Base-by-base conservation (phyloP, 2,113 vertebrate species). In the Ammospiza caudacuta region DNA sequence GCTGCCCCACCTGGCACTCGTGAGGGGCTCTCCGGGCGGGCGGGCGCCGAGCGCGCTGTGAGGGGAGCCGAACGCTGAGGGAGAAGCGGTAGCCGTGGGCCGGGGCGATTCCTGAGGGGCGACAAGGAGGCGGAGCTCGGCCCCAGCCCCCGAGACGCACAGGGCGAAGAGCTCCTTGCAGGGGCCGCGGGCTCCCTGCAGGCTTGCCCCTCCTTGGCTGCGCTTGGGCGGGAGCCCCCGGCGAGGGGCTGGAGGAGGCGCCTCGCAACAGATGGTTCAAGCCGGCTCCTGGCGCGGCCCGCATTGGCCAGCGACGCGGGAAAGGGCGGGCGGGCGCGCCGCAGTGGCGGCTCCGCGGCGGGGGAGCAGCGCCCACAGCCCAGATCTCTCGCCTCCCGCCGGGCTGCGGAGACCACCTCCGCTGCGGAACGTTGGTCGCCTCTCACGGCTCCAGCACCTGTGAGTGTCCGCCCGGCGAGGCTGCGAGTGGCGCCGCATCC, bases 201-300 rank as follows among this genome's bases (percentile, higher is more conserved):
- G 22, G 18, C 15, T 75, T 24, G 20, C 4, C 23, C 29, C 37
- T 55, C 27, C 49, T 64, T 62, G 12, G 37, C 61, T 22, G 83
- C 25, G 44, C 43, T 44, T 7, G 73, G 80, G 88, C 39, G 74
- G 87, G 69, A 77, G 78, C 51, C 78, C 89, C 39, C 29, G 62
- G 69, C 75, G 0, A 33, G 35, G 74, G 77, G 79, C 54, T 3
- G 80, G 73, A 94, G 92, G 97, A 97, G 97, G 97, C 84, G 96
- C 96, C 94, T 98, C 92, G 97, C 97, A 98, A 97, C 98, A 98
- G 98, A 98, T 98, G 98, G 97, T 95, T 96, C 49, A 44, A 57
- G 94, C 90, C 94, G 95, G 69, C 78, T 83, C 15, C 88, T 35
- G 68, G 31, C 28, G 68, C 81, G 52, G 95, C 95, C 95, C 94